phyloP scores from a whole-genome alignment of 2,113 vertebrate genomes.

The Hucho hucho region DNA sequence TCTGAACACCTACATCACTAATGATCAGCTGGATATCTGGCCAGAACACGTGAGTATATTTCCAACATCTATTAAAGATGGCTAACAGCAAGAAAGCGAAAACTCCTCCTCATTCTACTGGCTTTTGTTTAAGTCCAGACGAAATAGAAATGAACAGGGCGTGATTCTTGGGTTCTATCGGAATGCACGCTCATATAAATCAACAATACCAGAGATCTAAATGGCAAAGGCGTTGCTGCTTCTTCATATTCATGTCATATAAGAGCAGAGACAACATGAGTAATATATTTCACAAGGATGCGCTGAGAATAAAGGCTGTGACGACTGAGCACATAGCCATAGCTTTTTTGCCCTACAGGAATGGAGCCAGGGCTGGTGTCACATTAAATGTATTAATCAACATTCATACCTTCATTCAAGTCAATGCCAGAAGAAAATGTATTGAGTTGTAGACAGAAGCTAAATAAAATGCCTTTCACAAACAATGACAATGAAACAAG shows the following conservation, averaged over 20 bases:
- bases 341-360: too few species aligned
- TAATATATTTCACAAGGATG: too few species aligned
- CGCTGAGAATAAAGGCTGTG: too few species aligned
- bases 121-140: neutral
- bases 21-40: slow-evolving; percentile 14
- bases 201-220: neutral
- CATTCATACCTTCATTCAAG: too few species aligned
- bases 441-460: too few species aligned
- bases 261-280: neutral
- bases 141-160: neutral
- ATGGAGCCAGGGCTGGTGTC: too few species aligned
- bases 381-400: too few species aligned
- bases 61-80: slow-evolving; percentile 32
- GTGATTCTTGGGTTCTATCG: neutral
- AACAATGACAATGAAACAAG: too few species aligned
- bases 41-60: slow-evolving; percentile 30
- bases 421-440: too few species aligned
- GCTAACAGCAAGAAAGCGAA: slow-evolving; percentile 32
- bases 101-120: slow-evolving; percentile 27
- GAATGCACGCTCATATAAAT: neutral
- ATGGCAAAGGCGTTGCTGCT: neutral
- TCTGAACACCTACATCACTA: slow-evolving; percentile 13
- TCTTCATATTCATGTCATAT: neutral
- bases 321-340: too few species aligned
- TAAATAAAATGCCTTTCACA: neutral